Base-by-base conservation (phyloP, 2,888 invertebrate species). In the Trissoscelio sp. region DNA sequence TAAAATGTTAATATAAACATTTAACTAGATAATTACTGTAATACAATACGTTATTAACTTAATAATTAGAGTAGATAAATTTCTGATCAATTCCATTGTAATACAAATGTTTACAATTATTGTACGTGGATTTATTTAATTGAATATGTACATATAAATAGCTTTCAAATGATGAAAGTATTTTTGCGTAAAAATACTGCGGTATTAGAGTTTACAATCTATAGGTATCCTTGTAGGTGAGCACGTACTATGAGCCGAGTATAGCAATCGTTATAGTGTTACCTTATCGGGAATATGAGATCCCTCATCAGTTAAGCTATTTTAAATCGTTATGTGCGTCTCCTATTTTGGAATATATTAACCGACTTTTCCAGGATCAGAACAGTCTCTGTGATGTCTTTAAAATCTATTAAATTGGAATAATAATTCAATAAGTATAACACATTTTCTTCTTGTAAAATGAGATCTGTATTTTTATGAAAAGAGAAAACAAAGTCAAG, bases 331-430 rank as follows among this genome's bases (percentile, higher is more conserved):
- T 60, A 69, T 20, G 42, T 2, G 31, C 39, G 60, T 60, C 53
- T 67, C 77, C 75, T 75, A 42, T 69, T 77, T 77, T 69, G 77
- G 77, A 53, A 60, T 69, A 53, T 57, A 60, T 69, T 77, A 77
- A 37, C 75, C 58, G 58, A 67, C 18, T 53, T 58, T 75, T 72
- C 4, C 44, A 37, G 18, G 34, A 31, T 39, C 9, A 67, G n/a
- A 48, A 14, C 5, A 14, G 14, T 53, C 4, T 53, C 28, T 14
- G n/a, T 28, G 3, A 53, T 14, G 1, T 2, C 7, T 53, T 53
- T 18, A 18, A 18, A 18, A 34, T 37, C 6, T 24, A 14, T 16
- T 9, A 37, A 66, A 37, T 37, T 20, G 12, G 12, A 34, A 48
- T 48, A 46, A 18, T 64, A 64, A 48, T 28, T 48, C 20, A 39